Conservation (phyloP, 2,888 invertebrate genomes). For the Amblyteles armatorius region DNA sequence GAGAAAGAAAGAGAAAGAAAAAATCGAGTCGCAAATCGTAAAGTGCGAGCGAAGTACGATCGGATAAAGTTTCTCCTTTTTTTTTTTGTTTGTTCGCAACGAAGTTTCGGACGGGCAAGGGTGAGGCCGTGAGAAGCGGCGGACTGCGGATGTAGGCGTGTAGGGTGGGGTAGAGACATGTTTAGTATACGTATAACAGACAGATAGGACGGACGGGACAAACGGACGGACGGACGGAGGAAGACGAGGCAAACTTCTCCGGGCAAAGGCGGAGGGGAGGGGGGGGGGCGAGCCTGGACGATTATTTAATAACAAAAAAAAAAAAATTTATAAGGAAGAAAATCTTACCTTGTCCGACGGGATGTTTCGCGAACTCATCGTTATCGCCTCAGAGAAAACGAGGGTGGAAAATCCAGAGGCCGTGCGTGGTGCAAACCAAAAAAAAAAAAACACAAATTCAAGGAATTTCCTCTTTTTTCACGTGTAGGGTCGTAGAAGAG, state of each 20-base stretch:
- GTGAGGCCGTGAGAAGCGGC: slow-evolving; percentile 66
- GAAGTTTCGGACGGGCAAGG: slow-evolving; percentile 60
- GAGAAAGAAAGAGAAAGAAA: too few relatives aligned
- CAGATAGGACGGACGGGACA: slow-evolving; percentile 3
- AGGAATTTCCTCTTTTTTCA: slow-evolving; percentile 61
- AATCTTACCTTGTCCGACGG: slow-evolving; percentile 92
- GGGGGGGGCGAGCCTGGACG: not conserved
- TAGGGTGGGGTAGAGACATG: slow-evolving; percentile 77
- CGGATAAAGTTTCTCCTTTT: too few relatives aligned
- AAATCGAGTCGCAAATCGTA: too few relatives aligned
- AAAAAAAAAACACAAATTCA: slow-evolving; percentile 73
- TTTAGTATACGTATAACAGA: slow-evolving; percentile 53
- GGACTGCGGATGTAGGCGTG: slow-evolving; percentile 64
- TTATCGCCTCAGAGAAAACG: slow-evolving; percentile 73
- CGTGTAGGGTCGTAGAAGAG: not conserved
- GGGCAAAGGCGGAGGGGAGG: not conserved
- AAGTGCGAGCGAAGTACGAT: too few relatives aligned
- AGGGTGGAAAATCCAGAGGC: slow-evolving; percentile 78
- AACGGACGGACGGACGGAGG: not conserved
- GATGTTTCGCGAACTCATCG: slow-evolving; percentile 92
- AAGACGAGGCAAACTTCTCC: not conserved
- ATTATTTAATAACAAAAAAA: not conserved
- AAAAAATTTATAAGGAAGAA: not conserved
- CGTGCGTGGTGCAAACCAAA: slow-evolving; percentile 72
- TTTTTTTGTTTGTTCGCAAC: not conserved